Base-by-base conservation (phyloP, 2,888 invertebrate genomes). In the Andrena fulva region DNA sequence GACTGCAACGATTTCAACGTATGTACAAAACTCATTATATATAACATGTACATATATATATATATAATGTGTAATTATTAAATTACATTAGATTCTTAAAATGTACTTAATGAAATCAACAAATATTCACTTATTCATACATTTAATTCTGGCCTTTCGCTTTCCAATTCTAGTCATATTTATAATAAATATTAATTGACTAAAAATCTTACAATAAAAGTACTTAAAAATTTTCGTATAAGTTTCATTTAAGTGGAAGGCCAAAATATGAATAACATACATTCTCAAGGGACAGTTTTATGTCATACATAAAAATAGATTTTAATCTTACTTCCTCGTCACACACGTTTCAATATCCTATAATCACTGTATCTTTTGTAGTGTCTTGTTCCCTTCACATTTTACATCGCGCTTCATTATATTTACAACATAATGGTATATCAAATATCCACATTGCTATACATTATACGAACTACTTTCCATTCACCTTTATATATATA, bases 11-110 rank as follows among this genome's bases (percentile, higher is more conserved):
- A 91, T 91, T 87, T 90, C 89, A 90, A 90, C 90, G 89, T 92
- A 92, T 92, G 91, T 92, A 92, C 92, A 92, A 92, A 92, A 91
- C 87, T 91, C 90, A 90, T 91, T 89, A 91, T 91, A 90, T 91
- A 89, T 91, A 92, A 90, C 89, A 90, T 90, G 89, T 91, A 89
- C 90, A 90, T 91, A 52, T 42, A 42, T 33, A 27, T 67, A 91
- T 88, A 90, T 90, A 90, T 89, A 90, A 85, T 89, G 84, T 84
- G 75, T 91, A 88, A 87, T 86, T 80, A 88, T 88, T 91, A 90
- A 87, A 88, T 88, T 91, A 90, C 87, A 88, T 88, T 89, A 86
- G 60, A 87, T 89, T 80, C 85, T 89, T 88, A 85, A 75, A 83
- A 86, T 79, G 82, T 83, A 85, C 78, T 75, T 80, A 77, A 76